Evolutionary conservation across 2,113 vertebrate genomes (phyloP).

Genomic region (Brachypteracias leptosomus): DNA sequence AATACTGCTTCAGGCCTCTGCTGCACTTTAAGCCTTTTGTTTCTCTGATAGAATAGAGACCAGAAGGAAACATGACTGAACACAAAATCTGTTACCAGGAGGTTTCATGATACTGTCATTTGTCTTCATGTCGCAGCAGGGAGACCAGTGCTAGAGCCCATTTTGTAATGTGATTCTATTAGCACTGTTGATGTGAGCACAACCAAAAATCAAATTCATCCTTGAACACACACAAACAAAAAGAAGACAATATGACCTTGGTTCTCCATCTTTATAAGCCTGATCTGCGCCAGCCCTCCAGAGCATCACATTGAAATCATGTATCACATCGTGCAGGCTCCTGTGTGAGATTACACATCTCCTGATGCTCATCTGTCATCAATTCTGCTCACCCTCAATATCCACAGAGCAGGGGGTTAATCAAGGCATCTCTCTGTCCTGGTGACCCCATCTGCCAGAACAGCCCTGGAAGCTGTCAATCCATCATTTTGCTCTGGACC

Average conservation of each 20-base stretch:
- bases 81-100: neutral
- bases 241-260: neutral
- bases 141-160: neutral
- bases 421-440: neutral
- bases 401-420: neutral
- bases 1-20: neutral
- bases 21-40: neutral
- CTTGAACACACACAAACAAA: neutral
- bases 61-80: neutral
- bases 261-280: neutral
- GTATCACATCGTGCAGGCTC: accelerated
- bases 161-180: neutral
- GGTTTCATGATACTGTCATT: neutral
- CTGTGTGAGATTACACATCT: accelerated
- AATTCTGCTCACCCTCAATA: neutral
- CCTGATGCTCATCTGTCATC: neutral
- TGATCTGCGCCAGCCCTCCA: neutral
- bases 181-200: accelerated
- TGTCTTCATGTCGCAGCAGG: neutral
- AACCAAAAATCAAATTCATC: neutral
- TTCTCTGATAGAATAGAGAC: neutral
- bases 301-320: accelerated
- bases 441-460: neutral
- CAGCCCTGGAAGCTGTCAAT: neutral
- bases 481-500: neutral